Conservation (phyloP, 2,113 vertebrate species). For the Synodontis membranacea region DNA sequence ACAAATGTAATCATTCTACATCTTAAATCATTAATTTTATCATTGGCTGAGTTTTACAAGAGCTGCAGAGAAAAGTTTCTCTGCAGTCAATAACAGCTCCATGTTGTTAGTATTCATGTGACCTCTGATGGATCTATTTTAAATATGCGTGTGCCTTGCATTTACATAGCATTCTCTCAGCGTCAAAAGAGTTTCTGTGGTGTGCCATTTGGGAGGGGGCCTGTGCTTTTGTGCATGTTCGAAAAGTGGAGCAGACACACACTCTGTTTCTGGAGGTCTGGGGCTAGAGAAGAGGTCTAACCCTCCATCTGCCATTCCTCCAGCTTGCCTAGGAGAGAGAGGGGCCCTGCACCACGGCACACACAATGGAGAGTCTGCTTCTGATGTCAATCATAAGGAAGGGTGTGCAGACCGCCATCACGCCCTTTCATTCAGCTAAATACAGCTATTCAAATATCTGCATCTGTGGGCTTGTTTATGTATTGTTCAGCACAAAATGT, state of each 20-base stretch:
- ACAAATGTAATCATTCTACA: not conserved
- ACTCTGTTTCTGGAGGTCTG: constrained; percentile 26
- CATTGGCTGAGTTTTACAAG: not conserved
- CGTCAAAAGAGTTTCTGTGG: constrained; percentile 12
- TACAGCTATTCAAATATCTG: constrained; percentile 46
- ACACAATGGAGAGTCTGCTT: constrained; percentile 48
- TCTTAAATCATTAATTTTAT: not conserved
- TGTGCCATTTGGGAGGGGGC: constrained; percentile 29
- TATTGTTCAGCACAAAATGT: not conserved
- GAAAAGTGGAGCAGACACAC: constrained; percentile 35
- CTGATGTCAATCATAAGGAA: constrained; percentile 28
- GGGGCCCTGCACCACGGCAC: constrained; percentile 12
- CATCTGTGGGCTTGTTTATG: not conserved
- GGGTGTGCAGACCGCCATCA: constrained; percentile 16
- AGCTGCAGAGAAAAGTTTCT: not conserved
- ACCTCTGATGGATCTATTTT: constrained; percentile 21
- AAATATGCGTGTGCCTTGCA: constrained; percentile 15
- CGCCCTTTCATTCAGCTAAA: constrained; percentile 35
- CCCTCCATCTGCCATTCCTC: constrained; percentile 49
- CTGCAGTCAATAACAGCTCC: constrained; percentile 34
- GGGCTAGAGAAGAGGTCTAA: constrained; percentile 36
- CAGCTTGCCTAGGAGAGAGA: not conserved
- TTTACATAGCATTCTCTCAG: constrained; percentile 4
- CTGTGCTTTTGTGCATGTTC: constrained; percentile 31
- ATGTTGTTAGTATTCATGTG: constrained; percentile 39